Conservation (phyloP, 2,113 vertebrate genomes). For the Xiphorhynchus elegans region DNA sequence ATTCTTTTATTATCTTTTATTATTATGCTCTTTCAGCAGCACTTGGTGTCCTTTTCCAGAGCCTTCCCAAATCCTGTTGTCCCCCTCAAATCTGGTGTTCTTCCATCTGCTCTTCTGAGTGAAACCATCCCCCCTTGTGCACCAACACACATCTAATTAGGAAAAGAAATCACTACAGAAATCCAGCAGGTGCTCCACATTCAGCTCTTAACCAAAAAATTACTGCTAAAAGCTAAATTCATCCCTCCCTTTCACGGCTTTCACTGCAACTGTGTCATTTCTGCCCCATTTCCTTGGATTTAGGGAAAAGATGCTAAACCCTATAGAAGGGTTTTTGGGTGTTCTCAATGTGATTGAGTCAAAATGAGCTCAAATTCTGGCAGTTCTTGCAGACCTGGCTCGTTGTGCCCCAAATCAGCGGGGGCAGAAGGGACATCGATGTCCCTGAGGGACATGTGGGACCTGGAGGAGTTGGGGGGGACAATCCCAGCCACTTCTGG, state of each 20-base stretch:
- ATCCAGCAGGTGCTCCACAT: background rate
- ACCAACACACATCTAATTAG: rapidly evolving
- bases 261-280: rapidly evolving
- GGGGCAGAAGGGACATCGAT: background rate
- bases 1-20: too few species aligned
- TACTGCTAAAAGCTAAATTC: background rate
- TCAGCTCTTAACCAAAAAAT: background rate
- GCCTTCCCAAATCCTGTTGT: background rate
- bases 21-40: background rate
- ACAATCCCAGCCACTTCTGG: background rate
- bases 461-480: background rate
- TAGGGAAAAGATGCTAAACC: background rate
- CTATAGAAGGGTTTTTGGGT: rapidly evolving
- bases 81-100: background rate
- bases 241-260: rapidly evolving
- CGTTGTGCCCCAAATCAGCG: background rate
- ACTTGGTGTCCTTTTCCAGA: background rate
- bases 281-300: rapidly evolving
- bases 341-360: rapidly evolving
- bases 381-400: background rate
- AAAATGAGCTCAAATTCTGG: rapidly evolving
- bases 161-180: background rate
- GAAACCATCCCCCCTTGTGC: background rate
- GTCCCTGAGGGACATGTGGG: background rate
- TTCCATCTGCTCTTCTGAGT: background rate